Percentiles rank a stretch among this genome's conserved stretches.
Conservation (phyloP, 2,888 invertebrate species). For the Vandiemenella viatica region DNA sequence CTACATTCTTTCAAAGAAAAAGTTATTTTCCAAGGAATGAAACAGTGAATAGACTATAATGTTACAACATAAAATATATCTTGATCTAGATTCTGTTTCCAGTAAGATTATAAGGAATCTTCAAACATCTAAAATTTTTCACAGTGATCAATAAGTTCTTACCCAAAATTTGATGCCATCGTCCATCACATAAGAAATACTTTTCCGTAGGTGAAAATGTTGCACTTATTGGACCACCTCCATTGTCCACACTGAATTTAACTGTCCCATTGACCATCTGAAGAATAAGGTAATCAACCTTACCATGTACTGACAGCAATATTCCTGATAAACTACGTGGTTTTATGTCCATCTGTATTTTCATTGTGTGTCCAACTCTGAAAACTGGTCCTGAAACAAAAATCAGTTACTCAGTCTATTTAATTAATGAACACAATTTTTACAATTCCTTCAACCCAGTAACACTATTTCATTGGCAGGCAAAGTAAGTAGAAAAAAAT, state of each 20-base stretch:
- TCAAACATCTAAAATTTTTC: too few relatives aligned
- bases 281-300: slow-evolving; percentile 65
- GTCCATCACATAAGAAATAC: slow-evolving; percentile 76
- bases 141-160: too few relatives aligned
- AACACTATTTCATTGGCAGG: too few relatives aligned
- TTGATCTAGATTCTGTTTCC: too few relatives aligned
- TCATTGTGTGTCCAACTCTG: slow-evolving; percentile 61
- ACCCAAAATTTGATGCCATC: slow-evolving; percentile 84
- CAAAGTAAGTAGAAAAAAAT: not conserved
- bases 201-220: slow-evolving; percentile 49
- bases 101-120: too few relatives aligned
- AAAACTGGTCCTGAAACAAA: slow-evolving; percentile 49
- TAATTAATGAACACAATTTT: not conserved
- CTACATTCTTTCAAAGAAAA: too few relatives aligned
- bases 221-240: slow-evolving; percentile 63
- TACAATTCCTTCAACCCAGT: too few relatives aligned
- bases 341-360: slow-evolving; percentile 70
- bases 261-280: slow-evolving; percentile 79
- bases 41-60: too few relatives aligned
- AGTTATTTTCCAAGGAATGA: too few relatives aligned
- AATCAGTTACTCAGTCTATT: too few relatives aligned
- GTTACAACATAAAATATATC: too few relatives aligned
- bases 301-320: slow-evolving; percentile 71
- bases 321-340: slow-evolving; percentile 74
- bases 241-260: slow-evolving; percentile 68